Evolutionary conservation across 1,140 invertebrate genomes (phyloP), one percentile per base, ranked within the genome.

Genomic region (Anadara kagoshimensis): DNA sequence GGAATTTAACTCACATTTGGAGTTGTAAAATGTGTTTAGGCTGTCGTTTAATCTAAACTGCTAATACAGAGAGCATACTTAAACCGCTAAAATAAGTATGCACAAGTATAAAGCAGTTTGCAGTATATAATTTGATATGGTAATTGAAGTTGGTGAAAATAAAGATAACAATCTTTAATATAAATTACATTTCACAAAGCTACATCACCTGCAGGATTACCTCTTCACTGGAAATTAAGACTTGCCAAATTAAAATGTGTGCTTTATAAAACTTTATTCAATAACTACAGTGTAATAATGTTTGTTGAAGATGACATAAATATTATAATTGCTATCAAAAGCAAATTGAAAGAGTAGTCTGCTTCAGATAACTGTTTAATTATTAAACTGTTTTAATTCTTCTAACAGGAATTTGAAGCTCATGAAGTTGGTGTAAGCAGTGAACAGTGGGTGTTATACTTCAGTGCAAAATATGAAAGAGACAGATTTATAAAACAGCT

Each of bases 371-470:
- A 26, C 8, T 5, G 10, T 16, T 24, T 43, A 12, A 16, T 24
- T 5, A 1, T 67, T 18, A 11, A 24, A 18, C 43, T 18, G 2
- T 24, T 3, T 67, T 18, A 12, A 51, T 68, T 53, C 24, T 66
- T 68, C 65, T 70, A 71, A 18, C 75, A 88, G 87, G 83, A 81
- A 54, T 88, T 88, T 81, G 83, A 88, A 58, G 85, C 87, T 11
- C 80, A 83, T 49, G 85, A 85, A 43, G 61, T 43, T 0, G 73
- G 64, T 0, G 75, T 84, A 14, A 78, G 72, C 51, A 83, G 73
- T 75, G 81, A 81, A 5, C 78, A 81, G 41, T 88, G 87, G 87
- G 83, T 85, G 11, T 62, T 88, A 18, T 86, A 88, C 68, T 87
- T 88, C 63, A 82, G 79, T 62, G 68, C 79, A 11, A 74, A 68